A percentile compares a stretch with the other conserved stretches of the same genome.
phyloP scores from a whole-genome alignment of 2,888 invertebrate genomes.

The Caenorhabditis macrosperma region DNA sequence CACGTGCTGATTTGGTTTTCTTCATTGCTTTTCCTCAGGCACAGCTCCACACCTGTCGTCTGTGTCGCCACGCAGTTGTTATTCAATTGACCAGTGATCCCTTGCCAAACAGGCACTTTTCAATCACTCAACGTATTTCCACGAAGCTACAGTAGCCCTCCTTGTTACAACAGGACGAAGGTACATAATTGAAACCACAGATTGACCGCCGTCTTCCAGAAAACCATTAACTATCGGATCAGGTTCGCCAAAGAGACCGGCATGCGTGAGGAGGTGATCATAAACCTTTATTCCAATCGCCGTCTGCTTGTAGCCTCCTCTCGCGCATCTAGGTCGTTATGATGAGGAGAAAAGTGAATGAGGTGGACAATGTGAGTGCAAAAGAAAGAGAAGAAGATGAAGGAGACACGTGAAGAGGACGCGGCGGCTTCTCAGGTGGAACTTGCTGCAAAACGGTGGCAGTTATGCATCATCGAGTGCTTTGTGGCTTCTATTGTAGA shows the following conservation, averaged over 20 bases:
- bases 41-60: too few species aligned
- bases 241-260: constrained; percentile 20
- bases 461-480: too few species aligned
- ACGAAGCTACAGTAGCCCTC: too few species aligned
- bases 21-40: not conserved
- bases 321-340: constrained; percentile 45
- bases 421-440: not conserved
- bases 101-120: too few species aligned
- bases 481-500: too few species aligned
- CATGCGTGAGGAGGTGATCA: constrained; percentile 34
- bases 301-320: constrained; percentile 39
- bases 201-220: not conserved
- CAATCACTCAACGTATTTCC: too few species aligned
- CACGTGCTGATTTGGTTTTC: not conserved
- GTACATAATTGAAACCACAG: too few species aligned
- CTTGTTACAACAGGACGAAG: too few species aligned
- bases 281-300: constrained; percentile 34
- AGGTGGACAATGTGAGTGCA: not conserved
- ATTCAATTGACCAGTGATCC: too few species aligned
- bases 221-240: constrained; percentile 17
- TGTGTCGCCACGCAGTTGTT: too few species aligned
- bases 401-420: not conserved
- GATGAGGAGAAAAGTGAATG: constrained; percentile 17
- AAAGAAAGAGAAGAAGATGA: not conserved
- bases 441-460: not conserved